Evolutionary conservation across 2,797 vertebrate species (phyloP), one percentile per base, ranked within the genome.

Genomic region (Tenualosa thibaudeaui): DNA sequence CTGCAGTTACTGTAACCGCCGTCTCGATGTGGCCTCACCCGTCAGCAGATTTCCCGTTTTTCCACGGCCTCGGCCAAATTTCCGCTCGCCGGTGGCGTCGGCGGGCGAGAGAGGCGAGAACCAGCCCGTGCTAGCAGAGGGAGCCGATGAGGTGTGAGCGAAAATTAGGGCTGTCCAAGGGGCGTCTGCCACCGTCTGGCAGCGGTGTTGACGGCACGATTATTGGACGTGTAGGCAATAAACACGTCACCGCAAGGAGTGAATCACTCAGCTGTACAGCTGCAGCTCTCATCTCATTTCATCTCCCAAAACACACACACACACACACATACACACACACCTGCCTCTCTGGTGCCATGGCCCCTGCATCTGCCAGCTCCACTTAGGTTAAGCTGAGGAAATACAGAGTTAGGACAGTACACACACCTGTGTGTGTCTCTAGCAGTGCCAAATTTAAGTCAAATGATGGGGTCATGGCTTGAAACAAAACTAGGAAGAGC

Each of bases 161-260:
- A 60, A 65, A 65, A 82, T 62, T 82, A n/a, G 50, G 49, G 58
- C 46, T 49, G 62, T 62, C 56, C 84, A 82, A n/a, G 51, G 31
- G 4, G n/a, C 5, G 51, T 19, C 85, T 53, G 71, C 71, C 53
- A 54, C 60, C 84, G 51, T 68, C 82, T 86, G 83, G 81, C 84
- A 85, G 85, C 12, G 43, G 43, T 84, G 83, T 50, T 75, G 88
- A 50, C 65, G 49, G 37, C 0, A 40, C 2, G 75, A 68, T 83
- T 89, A 86, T 86, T 81, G 71, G 81, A 81, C 60, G 71, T 84
- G 71, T 86, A 68, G 85, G 84, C 71, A 85, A 84, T 78, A 87
- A 84, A 84, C 83, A 51, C 65, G 84, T 86, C 83, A 86, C 71
- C 37, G 84, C 46, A 54, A n/a, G 1, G 84, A 65, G 81, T 87